Conservation (phyloP, 2,888 invertebrate genomes). For the Gandaritis pyraliata region DNA sequence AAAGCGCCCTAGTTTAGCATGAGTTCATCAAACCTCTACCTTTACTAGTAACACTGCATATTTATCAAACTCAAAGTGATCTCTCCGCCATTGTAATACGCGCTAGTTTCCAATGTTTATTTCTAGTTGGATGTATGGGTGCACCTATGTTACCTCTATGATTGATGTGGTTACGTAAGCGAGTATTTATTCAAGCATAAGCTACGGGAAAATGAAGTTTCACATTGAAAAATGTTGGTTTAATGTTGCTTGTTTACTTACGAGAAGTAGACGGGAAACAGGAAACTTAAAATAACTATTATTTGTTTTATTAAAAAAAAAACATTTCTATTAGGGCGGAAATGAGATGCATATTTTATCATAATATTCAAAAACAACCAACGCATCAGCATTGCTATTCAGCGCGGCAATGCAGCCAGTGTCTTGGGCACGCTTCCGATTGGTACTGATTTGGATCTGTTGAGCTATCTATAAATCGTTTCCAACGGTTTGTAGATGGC, state of each 20-base stretch:
- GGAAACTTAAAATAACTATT: neutral
- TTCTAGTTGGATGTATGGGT: neutral
- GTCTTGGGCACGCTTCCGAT: no score
- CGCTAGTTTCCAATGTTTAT: neutral
- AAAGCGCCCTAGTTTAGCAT: constrained; percentile 9
- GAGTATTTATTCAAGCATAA: constrained; percentile 40
- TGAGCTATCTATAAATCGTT: no score
- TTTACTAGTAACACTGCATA: constrained; percentile 8
- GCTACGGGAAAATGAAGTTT: constrained; percentile 37
- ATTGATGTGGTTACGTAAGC: constrained; percentile 47
- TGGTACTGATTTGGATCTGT: no score
- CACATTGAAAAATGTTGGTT: constrained; percentile 40
- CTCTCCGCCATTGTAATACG: constrained; percentile 8
- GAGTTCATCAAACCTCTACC: constrained; percentile 14
- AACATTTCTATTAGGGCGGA: no score
- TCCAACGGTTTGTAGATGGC: no score
- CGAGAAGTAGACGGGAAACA: neutral
- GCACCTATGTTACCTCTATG: constrained; percentile 42
- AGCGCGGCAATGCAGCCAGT: no score
- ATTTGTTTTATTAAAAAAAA: no score
- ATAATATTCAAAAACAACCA: no score
- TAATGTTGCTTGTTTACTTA: constrained; percentile 22
- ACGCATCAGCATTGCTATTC: no score
- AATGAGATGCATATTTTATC: no score
- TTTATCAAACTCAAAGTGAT: constrained; percentile 6